A percentile compares a stretch with the other conserved stretches of the same genome.
phyloP scores from a whole-genome alignment of 2,797 vertebrate species.

The Hirundo rustica region DNA sequence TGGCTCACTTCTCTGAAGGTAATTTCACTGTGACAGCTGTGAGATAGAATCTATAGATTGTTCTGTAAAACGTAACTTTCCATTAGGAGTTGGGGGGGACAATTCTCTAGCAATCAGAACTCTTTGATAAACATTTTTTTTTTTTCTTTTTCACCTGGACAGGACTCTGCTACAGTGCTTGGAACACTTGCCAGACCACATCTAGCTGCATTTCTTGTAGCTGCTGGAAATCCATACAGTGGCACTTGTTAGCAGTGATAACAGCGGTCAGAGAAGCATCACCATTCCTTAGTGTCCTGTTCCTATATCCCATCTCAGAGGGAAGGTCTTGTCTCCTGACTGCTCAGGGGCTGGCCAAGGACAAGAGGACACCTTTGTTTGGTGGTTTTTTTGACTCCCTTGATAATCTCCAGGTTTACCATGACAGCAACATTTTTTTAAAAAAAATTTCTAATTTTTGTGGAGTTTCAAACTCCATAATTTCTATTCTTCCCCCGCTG shows the following conservation, averaged over 20 bases:
- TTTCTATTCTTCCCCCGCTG: background rate
- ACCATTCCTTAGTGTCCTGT: background rate
- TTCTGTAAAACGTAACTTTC: slow-evolving; percentile 59
- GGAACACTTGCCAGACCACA: background rate
- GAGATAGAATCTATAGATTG: slow-evolving; percentile 51
- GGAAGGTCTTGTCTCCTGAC: background rate
- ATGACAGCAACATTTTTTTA: background rate
- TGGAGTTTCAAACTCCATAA: background rate
- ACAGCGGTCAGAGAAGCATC: background rate
- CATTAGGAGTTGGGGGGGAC: slow-evolving; percentile 9
- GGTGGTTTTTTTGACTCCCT: background rate
- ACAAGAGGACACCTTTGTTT: background rate
- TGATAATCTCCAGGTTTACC: background rate
- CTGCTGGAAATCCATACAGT: background rate
- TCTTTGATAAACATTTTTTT: slow-evolving; percentile 40
- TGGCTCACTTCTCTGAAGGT: slow-evolving; percentile 43
- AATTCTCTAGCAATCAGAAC: slow-evolving; percentile 34
- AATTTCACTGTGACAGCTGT: slow-evolving; percentile 60
- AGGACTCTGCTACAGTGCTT: background rate
- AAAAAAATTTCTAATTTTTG: background rate
- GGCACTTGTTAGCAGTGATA: background rate
- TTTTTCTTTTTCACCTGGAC: slow-evolving; percentile 4
- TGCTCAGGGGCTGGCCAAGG: background rate
- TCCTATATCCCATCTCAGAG: background rate
- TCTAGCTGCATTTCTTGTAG: background rate